phyloP scores from a whole-genome alignment of 2,797 vertebrate genomes.

The Chelon auratus region DNA sequence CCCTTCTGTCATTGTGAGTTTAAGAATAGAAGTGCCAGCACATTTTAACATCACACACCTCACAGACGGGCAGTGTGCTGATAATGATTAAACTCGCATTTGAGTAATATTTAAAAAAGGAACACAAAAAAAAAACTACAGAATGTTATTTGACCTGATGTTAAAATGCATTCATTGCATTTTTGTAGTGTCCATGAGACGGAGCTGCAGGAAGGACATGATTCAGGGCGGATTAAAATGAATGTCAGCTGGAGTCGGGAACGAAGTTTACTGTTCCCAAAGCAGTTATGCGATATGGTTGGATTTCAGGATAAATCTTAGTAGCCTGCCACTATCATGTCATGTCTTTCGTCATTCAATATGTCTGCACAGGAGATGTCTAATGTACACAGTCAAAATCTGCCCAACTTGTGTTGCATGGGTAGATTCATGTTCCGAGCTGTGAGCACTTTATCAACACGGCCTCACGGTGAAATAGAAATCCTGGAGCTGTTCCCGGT shows the following conservation, averaged over 20 bases:
- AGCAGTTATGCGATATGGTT: constrained; percentile 81
- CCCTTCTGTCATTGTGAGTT: constrained; percentile 77
- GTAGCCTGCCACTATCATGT: constrained; percentile 79
- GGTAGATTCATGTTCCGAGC: constrained; percentile 68
- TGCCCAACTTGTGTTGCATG: constrained; percentile 66
- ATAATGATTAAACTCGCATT: constrained; percentile 70
- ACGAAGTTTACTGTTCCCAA: constrained; percentile 81
- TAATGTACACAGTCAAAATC: constrained; percentile 76
- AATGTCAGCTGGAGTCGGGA: constrained; percentile 78
- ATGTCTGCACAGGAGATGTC: constrained; percentile 77
- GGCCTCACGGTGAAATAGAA: constrained; percentile 69
- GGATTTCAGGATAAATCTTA: constrained; percentile 84
- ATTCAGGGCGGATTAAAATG: constrained; percentile 79
- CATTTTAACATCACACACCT: constrained; percentile 64
- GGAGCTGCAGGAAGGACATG: constrained; percentile 64
- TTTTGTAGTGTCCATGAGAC: constrained; percentile 59
- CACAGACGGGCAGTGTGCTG: constrained; percentile 62
- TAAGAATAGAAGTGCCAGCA: constrained; percentile 76
- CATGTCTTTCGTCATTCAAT: constrained; percentile 83
- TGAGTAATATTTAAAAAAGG: constrained; percentile 42
- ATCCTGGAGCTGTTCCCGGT: constrained; percentile 73
- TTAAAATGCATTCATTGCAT: constrained; percentile 67
- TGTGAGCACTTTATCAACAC: constrained; percentile 71
- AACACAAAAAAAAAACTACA: constrained; percentile 15
- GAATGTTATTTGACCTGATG: constrained; percentile 69